Conservation (phyloP, 2,113 vertebrate genomes). For the Osmerus mordax region DNA sequence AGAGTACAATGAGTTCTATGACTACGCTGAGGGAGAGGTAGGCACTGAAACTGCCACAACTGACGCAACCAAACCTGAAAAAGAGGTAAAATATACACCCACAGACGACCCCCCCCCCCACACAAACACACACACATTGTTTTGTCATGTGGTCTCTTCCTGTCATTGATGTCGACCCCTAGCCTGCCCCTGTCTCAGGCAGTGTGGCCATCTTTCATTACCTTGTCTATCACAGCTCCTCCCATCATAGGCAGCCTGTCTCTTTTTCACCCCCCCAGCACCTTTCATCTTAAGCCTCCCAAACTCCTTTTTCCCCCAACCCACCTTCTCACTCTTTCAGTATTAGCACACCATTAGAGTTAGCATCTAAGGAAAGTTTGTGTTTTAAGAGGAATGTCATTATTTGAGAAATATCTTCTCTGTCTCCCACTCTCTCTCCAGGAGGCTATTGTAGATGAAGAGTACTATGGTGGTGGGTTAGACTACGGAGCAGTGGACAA, state of each 20-base stretch:
- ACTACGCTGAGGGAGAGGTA: constrained; percentile 85
- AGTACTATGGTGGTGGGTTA: constrained; percentile 70
- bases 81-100: constrained; percentile 78
- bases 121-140: neutral
- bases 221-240: neutral
- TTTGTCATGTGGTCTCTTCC: constrained; percentile 49
- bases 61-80: constrained; percentile 75
- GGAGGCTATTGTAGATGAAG: constrained; percentile 71
- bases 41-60: constrained; percentile 79
- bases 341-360: neutral
- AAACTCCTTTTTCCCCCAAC: constrained; percentile 1
- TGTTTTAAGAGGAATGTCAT: too few species aligned
- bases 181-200: constrained; percentile 6
- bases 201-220: neutral
- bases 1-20: constrained; percentile 84
- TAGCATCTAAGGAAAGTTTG: too few species aligned
- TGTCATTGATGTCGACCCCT: constrained; percentile 69
- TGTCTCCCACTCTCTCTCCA: neutral
- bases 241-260: neutral
- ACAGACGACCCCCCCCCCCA: neutral
- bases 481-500: constrained; percentile 77
- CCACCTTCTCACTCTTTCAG: neutral
- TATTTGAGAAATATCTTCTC: neutral
- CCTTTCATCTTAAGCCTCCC: constrained; percentile 24
- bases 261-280: constrained; percentile 36